Percentiles rank a stretch among this genome's conserved stretches.
These are phyloP conservation scores for Thalassarche chlororhynchos DNA, from an alignment of 2,113 vertebrate genomes.

Conservation along the genomic window DNA sequence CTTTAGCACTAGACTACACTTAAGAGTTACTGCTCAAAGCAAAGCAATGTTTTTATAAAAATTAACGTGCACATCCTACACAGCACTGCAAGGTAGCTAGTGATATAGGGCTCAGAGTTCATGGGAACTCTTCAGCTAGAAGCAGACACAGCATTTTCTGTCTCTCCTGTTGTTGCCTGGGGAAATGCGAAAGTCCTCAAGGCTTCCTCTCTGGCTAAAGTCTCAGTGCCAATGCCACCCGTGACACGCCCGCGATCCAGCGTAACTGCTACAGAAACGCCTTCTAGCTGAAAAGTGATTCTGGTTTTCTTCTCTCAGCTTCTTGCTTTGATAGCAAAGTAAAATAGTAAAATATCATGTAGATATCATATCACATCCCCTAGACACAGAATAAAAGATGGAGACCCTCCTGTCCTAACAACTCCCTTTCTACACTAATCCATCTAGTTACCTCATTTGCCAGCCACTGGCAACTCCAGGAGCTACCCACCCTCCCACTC, in stretches of 20 bases:
- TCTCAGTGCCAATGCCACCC: neutral
- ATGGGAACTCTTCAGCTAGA: neutral
- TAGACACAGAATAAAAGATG: neutral
- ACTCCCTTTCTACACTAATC: neutral
- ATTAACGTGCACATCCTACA: neutral
- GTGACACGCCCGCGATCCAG: neutral
- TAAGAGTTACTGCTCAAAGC: neutral
- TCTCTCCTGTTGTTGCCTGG: neutral
- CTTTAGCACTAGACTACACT: neutral
- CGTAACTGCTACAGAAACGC: accelerated
- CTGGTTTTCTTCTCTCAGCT: neutral
- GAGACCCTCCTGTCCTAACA: neutral
- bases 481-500: neutral
- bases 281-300: neutral
- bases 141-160: neutral
- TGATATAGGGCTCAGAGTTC: neutral
- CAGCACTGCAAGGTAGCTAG: neutral
- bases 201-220: neutral
- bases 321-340: neutral
- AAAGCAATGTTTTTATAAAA: neutral
- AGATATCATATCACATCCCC: neutral
- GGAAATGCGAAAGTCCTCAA: neutral
- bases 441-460: neutral
- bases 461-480: neutral
- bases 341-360: neutral